These are phyloP conservation scores for Sympetrum striolatum DNA, from an alignment of 2,888 invertebrate species.

Conservation along the genomic window DNA sequence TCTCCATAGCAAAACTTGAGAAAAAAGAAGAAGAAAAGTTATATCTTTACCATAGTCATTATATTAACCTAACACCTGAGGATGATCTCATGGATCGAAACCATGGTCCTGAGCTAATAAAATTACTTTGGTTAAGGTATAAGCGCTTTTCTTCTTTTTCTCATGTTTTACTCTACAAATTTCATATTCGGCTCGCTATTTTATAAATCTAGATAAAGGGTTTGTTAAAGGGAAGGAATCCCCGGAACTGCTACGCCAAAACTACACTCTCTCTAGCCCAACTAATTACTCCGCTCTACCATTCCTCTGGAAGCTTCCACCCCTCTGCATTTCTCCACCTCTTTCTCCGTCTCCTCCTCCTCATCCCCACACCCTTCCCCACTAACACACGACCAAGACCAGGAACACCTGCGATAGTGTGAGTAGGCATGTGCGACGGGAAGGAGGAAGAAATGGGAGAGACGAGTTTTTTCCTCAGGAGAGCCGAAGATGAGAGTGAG, in stretches of 20 bases:
- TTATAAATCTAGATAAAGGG: no score
- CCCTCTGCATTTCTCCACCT: background rate
- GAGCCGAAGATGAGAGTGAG: background rate
- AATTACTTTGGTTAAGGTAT: no score
- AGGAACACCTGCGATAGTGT: conserved; percentile 21
- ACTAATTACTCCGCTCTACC: background rate
- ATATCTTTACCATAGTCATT: no score
- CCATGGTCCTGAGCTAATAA: no score
- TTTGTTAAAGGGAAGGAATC: no score
- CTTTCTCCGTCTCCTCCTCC: background rate
- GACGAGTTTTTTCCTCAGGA: background rate
- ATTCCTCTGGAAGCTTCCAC: background rate
- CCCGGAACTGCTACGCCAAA: background rate
- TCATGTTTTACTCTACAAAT: no score
- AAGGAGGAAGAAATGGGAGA: background rate
- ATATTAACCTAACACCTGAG: no score
- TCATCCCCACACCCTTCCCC: background rate
- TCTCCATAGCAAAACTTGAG: no score
- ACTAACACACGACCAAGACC: background rate
- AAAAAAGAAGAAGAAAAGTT: no score
- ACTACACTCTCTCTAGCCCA: background rate
- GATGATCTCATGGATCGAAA: no score
- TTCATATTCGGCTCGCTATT: no score
- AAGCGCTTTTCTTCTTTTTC: no score
- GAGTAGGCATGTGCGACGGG: conserved; percentile 33